phyloP scores from a whole-genome alignment of 1,140 invertebrate species.

The Druon quercuslanigerum region DNA sequence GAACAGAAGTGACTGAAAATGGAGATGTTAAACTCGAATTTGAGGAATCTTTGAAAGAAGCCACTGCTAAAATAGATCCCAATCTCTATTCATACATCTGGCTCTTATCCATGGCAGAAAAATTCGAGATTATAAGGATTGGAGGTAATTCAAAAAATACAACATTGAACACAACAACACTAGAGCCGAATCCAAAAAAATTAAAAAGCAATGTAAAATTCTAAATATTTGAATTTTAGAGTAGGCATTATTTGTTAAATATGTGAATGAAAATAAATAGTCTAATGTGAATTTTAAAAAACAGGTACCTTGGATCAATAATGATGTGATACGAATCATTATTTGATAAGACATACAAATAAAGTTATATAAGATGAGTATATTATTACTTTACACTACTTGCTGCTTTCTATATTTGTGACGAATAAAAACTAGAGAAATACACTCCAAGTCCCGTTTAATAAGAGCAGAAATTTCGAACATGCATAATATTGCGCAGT shows the following conservation, averaged over 20 bases:
- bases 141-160: slow-evolving; percentile 34
- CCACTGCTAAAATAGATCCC: slow-evolving; percentile 52
- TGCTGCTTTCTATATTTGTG: background rate
- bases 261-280: background rate
- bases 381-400: background rate
- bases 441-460: background rate
- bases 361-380: slow-evolving; percentile 12
- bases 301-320: background rate
- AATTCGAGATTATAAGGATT: slow-evolving; percentile 47
- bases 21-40: slow-evolving; percentile 46
- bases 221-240: no score
- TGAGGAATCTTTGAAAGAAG: slow-evolving; percentile 49
- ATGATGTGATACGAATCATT: background rate
- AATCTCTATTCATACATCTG: slow-evolving; percentile 52
- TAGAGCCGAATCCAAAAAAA: background rate
- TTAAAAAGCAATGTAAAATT: background rate
- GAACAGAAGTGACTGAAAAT: slow-evolving; percentile 41
- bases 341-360: background rate
- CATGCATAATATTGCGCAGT: no score
- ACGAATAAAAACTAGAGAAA: background rate
- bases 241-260: background rate
- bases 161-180: background rate
- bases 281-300: background rate
- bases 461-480: no score
- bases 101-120: slow-evolving; percentile 45